Conservation (phyloP, 2,113 vertebrate species). For the Anas platyrhynchos region DNA sequence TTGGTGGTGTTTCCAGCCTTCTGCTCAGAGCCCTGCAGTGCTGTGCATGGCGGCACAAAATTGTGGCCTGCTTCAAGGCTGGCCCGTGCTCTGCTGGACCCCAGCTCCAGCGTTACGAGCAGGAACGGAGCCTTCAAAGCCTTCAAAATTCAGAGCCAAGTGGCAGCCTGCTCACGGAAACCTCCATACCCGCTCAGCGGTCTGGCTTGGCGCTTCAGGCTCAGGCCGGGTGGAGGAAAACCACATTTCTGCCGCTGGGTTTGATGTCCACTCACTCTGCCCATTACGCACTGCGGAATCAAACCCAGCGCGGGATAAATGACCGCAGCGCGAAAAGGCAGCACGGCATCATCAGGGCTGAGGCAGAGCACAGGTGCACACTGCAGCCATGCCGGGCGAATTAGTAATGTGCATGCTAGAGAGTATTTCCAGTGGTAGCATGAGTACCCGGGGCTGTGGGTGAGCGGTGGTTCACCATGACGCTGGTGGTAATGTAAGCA, state of each 20-base stretch:
- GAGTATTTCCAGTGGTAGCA: neutral
- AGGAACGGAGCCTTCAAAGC: neutral
- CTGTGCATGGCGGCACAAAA: neutral
- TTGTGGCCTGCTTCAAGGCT: neutral
- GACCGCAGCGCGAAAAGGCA: accelerated
- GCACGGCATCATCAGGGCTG: accelerated
- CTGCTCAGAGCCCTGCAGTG: accelerated
- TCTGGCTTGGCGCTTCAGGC: neutral
- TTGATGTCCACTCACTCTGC: neutral
- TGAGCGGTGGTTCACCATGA: neutral
- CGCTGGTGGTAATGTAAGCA: neutral
- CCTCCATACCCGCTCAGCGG: neutral
- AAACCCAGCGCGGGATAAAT: neutral
- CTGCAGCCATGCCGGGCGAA: neutral
- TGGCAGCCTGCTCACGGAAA: neutral
- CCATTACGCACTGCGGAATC: neutral
- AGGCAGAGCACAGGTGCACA: no score
- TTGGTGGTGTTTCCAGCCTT: neutral
- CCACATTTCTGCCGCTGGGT: neutral
- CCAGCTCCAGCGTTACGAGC: neutral
- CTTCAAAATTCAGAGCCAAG: neutral
- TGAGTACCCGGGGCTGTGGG: neutral
- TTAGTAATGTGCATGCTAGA: neutral
- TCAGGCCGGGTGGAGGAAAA: neutral
- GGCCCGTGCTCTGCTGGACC: neutral